Evolutionary conservation across 1,140 invertebrate species (phyloP).

Genomic region (Latrodectus geometricus): DNA sequence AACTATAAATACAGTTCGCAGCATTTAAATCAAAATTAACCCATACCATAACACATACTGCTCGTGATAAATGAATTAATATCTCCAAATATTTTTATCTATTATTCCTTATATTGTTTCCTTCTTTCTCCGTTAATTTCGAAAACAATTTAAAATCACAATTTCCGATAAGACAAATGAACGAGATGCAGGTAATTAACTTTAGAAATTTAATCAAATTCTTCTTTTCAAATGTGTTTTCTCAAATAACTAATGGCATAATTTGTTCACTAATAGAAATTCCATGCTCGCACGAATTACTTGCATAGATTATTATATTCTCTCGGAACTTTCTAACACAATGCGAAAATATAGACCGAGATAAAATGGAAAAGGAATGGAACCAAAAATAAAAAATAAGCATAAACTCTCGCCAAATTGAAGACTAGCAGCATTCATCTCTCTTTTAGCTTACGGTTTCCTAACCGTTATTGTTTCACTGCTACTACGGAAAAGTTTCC

Average conservation of each 20-base stretch:
- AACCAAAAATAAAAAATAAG: neutral
- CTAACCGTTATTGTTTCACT: conserved; percentile 35
- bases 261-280: neutral
- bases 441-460: neutral
- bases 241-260: neutral
- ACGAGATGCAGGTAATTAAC: neutral
- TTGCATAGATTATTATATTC: neutral
- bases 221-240: neutral
- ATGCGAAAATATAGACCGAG: neutral
- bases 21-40: neutral
- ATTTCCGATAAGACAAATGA: neutral
- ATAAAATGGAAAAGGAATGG: neutral
- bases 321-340: neutral
- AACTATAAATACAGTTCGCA: neutral
- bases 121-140: neutral
- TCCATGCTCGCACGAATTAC: neutral
- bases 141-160: neutral
- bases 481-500: neutral
- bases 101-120: neutral
- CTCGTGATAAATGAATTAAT: neutral
- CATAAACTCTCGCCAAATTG: neutral
- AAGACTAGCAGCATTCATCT: conserved; percentile 3
- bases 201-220: conserved; percentile 1
- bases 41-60: neutral
- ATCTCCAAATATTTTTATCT: neutral